phyloP scores from a whole-genome alignment of 30 jellyfish, hydroid and myxozoan genomes.

The Hydractinia echinata region DNA sequence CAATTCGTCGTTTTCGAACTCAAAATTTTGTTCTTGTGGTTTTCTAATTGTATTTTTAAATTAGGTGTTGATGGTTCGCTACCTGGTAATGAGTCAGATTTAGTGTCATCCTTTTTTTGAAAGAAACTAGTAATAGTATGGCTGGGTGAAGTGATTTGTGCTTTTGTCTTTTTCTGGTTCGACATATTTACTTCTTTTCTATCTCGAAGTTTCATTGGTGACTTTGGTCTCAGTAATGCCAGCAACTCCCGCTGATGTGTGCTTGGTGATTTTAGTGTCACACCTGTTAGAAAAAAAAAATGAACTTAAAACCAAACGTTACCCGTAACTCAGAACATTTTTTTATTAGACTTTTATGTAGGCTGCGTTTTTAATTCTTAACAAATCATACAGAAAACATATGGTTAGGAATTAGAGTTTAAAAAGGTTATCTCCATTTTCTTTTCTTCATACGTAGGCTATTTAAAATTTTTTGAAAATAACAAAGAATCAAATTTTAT shows the following conservation, averaged over 20 bases:
- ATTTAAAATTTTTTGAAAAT: too few species aligned
- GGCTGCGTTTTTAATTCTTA: too few species aligned
- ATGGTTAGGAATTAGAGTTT: too few species aligned
- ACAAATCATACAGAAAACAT: too few species aligned
- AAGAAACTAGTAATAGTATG: slow-evolving; percentile 16
- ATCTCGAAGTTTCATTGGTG: slow-evolving; percentile 33
- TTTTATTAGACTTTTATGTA: neutral
- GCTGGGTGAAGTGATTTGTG: slow-evolving; percentile 16
- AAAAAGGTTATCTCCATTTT: too few species aligned
- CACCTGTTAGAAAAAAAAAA: slow-evolving; percentile 17
- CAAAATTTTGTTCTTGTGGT: neutral
- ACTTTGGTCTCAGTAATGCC: slow-evolving; percentile 32
- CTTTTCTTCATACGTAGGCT: too few species aligned
- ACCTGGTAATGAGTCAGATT: neutral
- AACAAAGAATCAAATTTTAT: too few species aligned
- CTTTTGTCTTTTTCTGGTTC: neutral
- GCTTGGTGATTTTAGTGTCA: slow-evolving; percentile 36
- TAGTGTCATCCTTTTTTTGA: neutral
- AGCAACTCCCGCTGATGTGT: slow-evolving; percentile 21
- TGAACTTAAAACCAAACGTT: neutral
- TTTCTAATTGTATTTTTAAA: neutral
- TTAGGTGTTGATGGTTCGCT: too few species aligned
- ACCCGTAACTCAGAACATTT: too few species aligned
- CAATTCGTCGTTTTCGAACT: neutral
- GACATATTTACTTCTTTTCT: neutral